phyloP scores from a whole-genome alignment of 2,113 vertebrate genomes.

The Phylloscopus whistleri region DNA sequence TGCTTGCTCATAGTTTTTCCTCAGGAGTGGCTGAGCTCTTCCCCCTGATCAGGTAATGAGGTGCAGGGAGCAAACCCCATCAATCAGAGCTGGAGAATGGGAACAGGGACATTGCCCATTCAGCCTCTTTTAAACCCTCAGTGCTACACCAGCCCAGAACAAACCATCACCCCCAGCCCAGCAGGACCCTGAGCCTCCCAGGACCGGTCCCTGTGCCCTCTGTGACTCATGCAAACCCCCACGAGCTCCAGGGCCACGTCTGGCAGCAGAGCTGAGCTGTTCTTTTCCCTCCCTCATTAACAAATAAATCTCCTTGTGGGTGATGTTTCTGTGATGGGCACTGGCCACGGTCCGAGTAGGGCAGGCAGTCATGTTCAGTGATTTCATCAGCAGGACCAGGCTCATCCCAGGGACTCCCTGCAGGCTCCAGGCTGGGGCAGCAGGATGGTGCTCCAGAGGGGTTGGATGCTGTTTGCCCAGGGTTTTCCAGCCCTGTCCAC shows the following conservation, averaged over 20 bases:
- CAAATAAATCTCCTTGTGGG: background rate
- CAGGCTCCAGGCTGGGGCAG: background rate
- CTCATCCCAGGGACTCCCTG: accelerated
- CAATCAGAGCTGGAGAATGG: background rate
- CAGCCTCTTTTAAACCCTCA: background rate
- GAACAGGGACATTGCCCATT: background rate
- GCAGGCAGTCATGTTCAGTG: background rate
- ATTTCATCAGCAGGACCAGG: background rate
- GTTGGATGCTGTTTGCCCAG: background rate
- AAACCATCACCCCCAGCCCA: background rate
- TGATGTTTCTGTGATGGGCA: background rate
- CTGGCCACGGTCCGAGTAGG: background rate
- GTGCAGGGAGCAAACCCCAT: background rate
- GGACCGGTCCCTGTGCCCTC: background rate
- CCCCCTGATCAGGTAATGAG: accelerated
- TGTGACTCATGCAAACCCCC: background rate
- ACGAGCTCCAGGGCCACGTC: accelerated
- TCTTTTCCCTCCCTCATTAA: background rate
- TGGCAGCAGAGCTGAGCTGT: background rate
- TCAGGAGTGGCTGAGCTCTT: background rate
- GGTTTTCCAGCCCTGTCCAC: background rate
- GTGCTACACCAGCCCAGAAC: background rate
- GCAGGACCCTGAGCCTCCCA: background rate
- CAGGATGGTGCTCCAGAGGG: background rate
- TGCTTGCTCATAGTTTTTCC: background rate